Evolutionary conservation across 1,140 invertebrate species (phyloP), one percentile per base, ranked within the genome.

Genomic region (Drosophila arawakana): DNA sequence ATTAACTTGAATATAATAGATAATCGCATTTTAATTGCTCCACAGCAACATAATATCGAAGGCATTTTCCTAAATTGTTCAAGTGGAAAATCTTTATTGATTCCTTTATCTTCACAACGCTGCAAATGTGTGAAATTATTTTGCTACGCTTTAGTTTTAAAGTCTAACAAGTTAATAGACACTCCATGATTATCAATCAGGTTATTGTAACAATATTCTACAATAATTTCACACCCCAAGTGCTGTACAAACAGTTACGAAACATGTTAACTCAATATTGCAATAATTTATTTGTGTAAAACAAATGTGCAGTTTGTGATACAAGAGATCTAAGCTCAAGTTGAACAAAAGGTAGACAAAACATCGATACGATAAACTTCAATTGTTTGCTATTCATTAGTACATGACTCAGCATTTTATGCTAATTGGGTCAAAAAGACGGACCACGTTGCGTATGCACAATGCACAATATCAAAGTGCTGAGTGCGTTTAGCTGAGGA

Each of bases 381-480:
- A 15, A 35, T 47, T 37, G 46, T 49, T 49, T 13, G 44, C 59
- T 50, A 46, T 37, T 34, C 34, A 62, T 62, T 50, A 62, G 46
- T 47, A 10, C 13, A 11, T 21, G 6, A 60, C 65, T 39, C 21
- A 10, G 43, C 54, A 59, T 30, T 57, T 49, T 39, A 11, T 62
- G 34, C 34, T 35, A 43, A 67, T 67, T 67, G 35, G 57, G 15
- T 34, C 15, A 15, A 47, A 30, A 37, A 37, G 43, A 18, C 11
- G 5, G n/a, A 25, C 18, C 10, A 50, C 25, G 13, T 4, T 15
- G 50, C 68, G 68, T 70, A 70, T 54, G 18, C 49, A 60, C 44
- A 47, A 62, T 62, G 41, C 49, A 8, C 2, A 30, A 18, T 10
- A 41, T 18, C 34, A 13, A 37, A 25, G 34, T 63, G 60, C 44